Base-by-base conservation (phyloP, 2,888 invertebrate genomes). In the Apoda limacodes region DNA sequence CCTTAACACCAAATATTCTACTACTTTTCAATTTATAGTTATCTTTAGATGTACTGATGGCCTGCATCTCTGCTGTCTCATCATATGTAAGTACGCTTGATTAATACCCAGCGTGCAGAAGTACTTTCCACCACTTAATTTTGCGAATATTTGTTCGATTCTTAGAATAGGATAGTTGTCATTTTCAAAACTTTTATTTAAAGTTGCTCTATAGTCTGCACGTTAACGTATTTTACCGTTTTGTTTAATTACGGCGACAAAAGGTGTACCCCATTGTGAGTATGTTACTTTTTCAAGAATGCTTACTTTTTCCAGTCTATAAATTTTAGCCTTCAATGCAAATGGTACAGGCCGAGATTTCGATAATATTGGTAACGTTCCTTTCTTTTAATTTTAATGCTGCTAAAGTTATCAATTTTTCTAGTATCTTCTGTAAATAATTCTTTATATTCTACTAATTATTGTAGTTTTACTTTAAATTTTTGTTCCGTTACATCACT, bases 11-110 rank as follows among this genome's bases (percentile, higher is more conserved):
- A 31, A 52, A 55, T 43, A 48, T 49, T 10, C n/a, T n/a, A n/a
- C 52, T 25, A 26, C 52, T 34, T 13, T 48, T 46, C 6, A 50
- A 47, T 25, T 44, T 54, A 33, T 44, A 59, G 3, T 40, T 32
- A 0, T 47, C 48, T 34, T 45, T 47, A 35, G 46, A 43, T 25
- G 51, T 49, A 37, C 45, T 50, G 26, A 42, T 34, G 14, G 35
- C 22, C 33, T 39, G 39, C 34, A 42, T 31, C n/a, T 27, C 11
- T 10, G 38, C 32, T 23, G 35, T 37, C 3, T 28, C n/a, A 9
- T 19, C 35, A 43, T 28, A 9, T 43, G 28, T 30, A 40, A 13
- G 13, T 43, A 43, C 4, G 40, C 40, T 27, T 39, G 39, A 5
- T 35, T 35, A 10, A 43, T 35, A 12, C 41, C 39, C 4, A 41